phyloP scores from a whole-genome alignment of 2,888 invertebrate species.

The Spisula solida region DNA sequence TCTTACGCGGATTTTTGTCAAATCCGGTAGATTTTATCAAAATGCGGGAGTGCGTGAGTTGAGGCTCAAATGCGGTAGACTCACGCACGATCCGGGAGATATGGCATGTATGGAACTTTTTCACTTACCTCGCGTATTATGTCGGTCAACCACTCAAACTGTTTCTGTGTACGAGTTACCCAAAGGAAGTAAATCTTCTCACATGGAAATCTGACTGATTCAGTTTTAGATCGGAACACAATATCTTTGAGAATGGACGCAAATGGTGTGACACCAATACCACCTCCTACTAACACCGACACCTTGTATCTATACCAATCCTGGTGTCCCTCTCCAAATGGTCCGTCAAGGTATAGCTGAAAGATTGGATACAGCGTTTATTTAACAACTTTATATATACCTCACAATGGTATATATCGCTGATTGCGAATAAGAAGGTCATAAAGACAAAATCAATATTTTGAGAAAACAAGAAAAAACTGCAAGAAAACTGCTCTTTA shows the following conservation, averaged over 20 bases:
- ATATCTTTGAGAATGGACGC: slow-evolving; percentile 91
- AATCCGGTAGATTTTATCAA: no score
- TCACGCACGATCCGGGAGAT: no score
- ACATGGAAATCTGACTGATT: slow-evolving; percentile 81
- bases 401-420: no score
- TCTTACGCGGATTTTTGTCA: no score
- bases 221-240: slow-evolving; percentile 86
- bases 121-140: slow-evolving; percentile 89
- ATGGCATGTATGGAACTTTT: no score
- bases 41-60: no score
- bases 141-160: slow-evolving; percentile 91
- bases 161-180: slow-evolving; percentile 90
- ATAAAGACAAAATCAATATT: no score
- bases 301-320: slow-evolving; percentile 90
- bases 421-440: no score
- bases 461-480: no score
- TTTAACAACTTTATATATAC: no score
- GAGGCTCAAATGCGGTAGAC: no score
- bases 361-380: not conserved
- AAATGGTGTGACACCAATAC: slow-evolving; percentile 91
- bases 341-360: slow-evolving; percentile 90
- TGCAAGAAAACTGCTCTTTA: no score
- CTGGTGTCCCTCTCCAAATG: slow-evolving; percentile 91
- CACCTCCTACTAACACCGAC: slow-evolving; percentile 90
- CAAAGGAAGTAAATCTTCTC: slow-evolving; percentile 90